Evolutionary conservation across 1,140 invertebrate genomes (phyloP), one percentile per base, ranked within the genome.

Genomic region (Pectinophora gossypiella): DNA sequence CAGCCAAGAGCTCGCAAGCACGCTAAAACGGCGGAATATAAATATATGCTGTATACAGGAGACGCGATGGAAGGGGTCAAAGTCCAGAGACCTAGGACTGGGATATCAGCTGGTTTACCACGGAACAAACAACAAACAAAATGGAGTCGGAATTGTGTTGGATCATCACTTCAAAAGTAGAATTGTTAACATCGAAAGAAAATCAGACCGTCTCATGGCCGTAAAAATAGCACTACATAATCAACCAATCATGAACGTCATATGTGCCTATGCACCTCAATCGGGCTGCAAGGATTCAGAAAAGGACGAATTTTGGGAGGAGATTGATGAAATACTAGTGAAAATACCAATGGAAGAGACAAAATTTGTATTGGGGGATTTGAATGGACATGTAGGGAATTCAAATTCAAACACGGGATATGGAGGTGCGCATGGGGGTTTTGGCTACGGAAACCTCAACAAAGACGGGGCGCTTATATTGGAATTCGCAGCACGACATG

Each of bases 41-140:
- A 44, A 60, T 20, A 49, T 52, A 35, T 55, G 48, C 22, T 59
- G 58, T 21, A 20, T 60, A 0, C 52, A 60, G 22, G 57, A 60
- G 19, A 55, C 49, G 0, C 51, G 48, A 19, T 60, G 58, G 52
- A 60, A 49, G 21, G 53, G 52, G 15, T 55, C 52, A 0, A 60
- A 60, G 10, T 55, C 58, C 2, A 15, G 45, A 51, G 35, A 55
- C 6, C 35, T 60, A 16, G 58, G 58, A 0, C 18, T 44, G 1
- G 50, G 40, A 0, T 55, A 52, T 21, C 16, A 60, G 19, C 36
- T 60, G 1, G 19, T 55, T 3, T 60, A 60, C 13, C 38, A 60
- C 23, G 58, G 58, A 3, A 3, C 27, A 1, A 15, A 4, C 0
- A 1, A 1, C 3, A 46, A 9, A 23, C 7, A 35, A 22, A 50